Base-by-base conservation (phyloP, 2,888 invertebrate genomes). In the Drosophila borealis region DNA sequence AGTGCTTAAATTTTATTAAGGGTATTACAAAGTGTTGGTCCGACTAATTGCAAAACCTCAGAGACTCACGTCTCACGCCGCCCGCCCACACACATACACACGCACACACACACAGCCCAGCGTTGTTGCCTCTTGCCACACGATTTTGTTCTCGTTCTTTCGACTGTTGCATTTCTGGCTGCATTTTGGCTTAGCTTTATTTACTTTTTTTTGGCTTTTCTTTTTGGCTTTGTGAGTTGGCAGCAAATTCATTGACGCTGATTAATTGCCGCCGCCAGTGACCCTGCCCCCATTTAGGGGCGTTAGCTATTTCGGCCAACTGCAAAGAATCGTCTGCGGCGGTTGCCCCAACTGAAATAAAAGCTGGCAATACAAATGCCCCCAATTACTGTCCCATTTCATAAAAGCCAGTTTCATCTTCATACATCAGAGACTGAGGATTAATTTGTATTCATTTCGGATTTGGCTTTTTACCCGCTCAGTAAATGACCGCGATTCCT, bases 241-340 rank as follows among this genome's bases (percentile, higher is more conserved):
- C 70, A 74, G 63, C 85, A 57, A 45, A 51, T 55, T 50, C 74
- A 64, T 62, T 80, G 80, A 53, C 61, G 57, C 82, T 81, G 88
- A 81, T 85, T 85, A 81, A 85, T 81, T 85, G 70, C 44, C 63
- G 46, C 37, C 51, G 60, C 57, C 49, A 62, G 51, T 70, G 75
- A 82, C 88, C 88, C 60, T 85, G 80, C 61, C 61, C 80, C 56
- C 49, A 42, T 62, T 81, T 61, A 45, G 46, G 14, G 50, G 41
- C 59, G 37, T 39, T 33, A 9, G 53, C 51, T 37, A 19, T 51
- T 53, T 42, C 11, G 39, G 53, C 19, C 49, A 48, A 34, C 19
- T 34, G 54, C 13, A 8, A 13, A 53, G 36, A 53, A 25, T 25
- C 36, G 14, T 36, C 25, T n/a, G 57, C 5, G 36, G 17, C 36